These are phyloP conservation scores for Uloborus diversus DNA, from an alignment of 1,140 invertebrate species.

Conservation along the genomic window DNA sequence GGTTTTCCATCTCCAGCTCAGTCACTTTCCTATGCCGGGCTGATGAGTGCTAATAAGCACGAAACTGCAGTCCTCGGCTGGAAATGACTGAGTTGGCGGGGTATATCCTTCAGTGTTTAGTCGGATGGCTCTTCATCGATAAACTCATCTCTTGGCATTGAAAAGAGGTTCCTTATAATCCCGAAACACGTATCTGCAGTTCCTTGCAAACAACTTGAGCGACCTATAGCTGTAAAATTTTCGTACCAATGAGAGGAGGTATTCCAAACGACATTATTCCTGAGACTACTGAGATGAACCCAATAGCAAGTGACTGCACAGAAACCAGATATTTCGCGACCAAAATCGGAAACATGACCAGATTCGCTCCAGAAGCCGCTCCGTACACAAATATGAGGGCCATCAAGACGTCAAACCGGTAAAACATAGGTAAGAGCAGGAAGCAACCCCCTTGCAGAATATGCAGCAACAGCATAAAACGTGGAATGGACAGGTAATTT, in stretches of 20 bases:
- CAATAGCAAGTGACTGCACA: slow-evolving; percentile 35
- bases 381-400: slow-evolving; percentile 15
- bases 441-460: slow-evolving; percentile 11
- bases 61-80: too few species aligned
- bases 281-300: slow-evolving; percentile 17
- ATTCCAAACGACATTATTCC: slow-evolving; percentile 26
- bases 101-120: too few species aligned
- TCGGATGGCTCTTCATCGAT: neutral
- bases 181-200: too few species aligned
- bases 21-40: too few species aligned
- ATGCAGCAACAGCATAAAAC: slow-evolving; percentile 38
- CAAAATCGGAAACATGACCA: slow-evolving; percentile 41
- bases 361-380: slow-evolving; percentile 3
- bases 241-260: slow-evolving; percentile 22
- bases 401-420: slow-evolving; percentile 21
- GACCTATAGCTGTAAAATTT: neutral
- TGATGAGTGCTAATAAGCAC: too few species aligned
- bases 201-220: neutral
- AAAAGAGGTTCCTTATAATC: too few species aligned
- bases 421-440: neutral
- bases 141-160: neutral
- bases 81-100: too few species aligned
- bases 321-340: slow-evolving; percentile 29
- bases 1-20: too few species aligned
- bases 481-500: slow-evolving; percentile 17